Evolutionary conservation across 2,888 invertebrate species (phyloP), one percentile per base, ranked within the genome.

Genomic region (Macrophya annulata): DNA sequence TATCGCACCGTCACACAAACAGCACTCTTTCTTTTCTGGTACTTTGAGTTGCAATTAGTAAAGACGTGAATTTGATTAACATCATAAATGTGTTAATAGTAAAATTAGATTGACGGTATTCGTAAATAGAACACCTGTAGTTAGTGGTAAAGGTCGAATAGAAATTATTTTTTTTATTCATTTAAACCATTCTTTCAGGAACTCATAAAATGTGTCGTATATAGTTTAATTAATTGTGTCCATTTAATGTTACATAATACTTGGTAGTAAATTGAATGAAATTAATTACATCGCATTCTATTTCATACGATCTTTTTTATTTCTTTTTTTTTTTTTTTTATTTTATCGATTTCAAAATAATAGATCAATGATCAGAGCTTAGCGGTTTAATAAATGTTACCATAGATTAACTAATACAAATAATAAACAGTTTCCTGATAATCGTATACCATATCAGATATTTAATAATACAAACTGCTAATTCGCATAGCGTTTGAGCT

Each of bases 401-500:
- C 40, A n/a, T 77, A 81, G 51, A 81, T 43, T 6, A 62, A 40
- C 81, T 62, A 45, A 81, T 81, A n/a, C 40, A 43, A 62, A 81
- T 15, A 81, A 55, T 77, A 37, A 51, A 77, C 48, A 55, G 55
- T 55, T 55, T n/a, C 51, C 31, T 51, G 40, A 59, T 37, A 77
- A 77, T 77, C 77, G 77, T 77, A 51, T 31, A 15, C 21, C 9
- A 6, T n/a, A 51, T 31, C 31, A 31, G 31, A 77, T 40, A 81
- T 81, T 62, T 21, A 40, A 25, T 83, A 71, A 71, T n/a, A 65
- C 31, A 77, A 40, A 85, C 37, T 77, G 85, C 81, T 68, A 79
- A 82, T 51, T 37, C 55, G 85, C 81, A 68, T 82, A 82, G 68
- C 79, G 82, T 85, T 81, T 40, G 21, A 79, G 82, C 85, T 81